These are phyloP conservation scores for Pristionchus exspectatus DNA, from an alignment of 2,888 invertebrate genomes.

Conservation along the genomic window DNA sequence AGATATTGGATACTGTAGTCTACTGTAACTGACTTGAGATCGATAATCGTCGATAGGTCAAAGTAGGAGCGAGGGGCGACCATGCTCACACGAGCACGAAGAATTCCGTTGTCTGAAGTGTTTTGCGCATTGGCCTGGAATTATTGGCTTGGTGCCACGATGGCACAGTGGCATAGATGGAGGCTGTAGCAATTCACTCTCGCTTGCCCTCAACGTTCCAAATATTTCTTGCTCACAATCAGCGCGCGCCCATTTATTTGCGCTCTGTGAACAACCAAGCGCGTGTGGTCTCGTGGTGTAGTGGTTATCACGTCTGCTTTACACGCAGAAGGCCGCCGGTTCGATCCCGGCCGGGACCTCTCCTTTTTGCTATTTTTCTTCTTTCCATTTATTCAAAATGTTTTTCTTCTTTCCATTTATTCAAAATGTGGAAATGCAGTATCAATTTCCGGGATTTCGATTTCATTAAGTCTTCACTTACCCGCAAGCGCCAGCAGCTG, in stretches of 20 bases:
- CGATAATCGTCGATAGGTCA: constrained; percentile 28
- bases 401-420: background rate
- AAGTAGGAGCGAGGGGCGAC: background rate
- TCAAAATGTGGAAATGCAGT: background rate
- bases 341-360: constrained; percentile 44
- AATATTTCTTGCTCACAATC: background rate
- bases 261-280: no score
- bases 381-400: no score
- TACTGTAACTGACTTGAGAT: background rate
- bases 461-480: no score
- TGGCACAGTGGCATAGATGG: no score
- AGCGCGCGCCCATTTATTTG: background rate
- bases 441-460: no score
- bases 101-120: background rate
- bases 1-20: background rate
- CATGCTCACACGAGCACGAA: background rate
- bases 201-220: no score
- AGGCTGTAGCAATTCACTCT: no score
- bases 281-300: constrained; percentile 39
- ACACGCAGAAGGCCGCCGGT: constrained; percentile 45
- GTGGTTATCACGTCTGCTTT: constrained; percentile 45
- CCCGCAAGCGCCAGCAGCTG: background rate
- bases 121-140: no score
- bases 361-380: background rate
- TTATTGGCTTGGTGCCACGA: no score